phyloP scores from a whole-genome alignment of 2,113 vertebrate species.

The Phainopepla nitens region DNA sequence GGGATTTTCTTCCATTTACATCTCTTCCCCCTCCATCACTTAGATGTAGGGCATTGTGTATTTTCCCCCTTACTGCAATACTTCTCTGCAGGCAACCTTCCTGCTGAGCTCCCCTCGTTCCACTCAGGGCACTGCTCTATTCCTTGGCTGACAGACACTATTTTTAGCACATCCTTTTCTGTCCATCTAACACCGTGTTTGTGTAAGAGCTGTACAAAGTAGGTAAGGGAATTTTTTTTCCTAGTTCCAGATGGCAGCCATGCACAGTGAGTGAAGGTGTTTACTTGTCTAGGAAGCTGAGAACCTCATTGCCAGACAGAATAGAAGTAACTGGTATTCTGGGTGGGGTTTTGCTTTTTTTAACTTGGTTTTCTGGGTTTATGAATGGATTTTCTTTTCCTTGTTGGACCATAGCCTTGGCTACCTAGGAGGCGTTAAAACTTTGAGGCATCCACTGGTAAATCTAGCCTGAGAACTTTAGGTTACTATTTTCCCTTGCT shows the following conservation, averaged over 20 bases:
- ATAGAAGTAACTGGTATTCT: conserved; percentile 32
- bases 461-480: neutral
- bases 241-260: conserved; percentile 35
- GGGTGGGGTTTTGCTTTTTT: conserved; percentile 29
- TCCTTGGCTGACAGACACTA: neutral
- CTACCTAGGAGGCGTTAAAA: neutral
- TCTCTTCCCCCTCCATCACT: neutral
- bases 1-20: neutral
- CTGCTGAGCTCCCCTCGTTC: neutral
- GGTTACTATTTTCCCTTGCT: neutral
- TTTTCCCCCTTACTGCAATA: neutral
- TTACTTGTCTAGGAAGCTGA: conserved; percentile 52
- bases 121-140: neutral
- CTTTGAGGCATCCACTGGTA: neutral
- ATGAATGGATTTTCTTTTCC: conserved; percentile 51
- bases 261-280: conserved; percentile 43
- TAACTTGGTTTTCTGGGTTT: conserved; percentile 31
- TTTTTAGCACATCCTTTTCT: conserved; percentile 60
- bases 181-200: conserved; percentile 41
- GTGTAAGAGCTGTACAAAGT: conserved; percentile 45
- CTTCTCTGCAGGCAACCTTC: neutral
- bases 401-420: neutral
- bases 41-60: neutral
- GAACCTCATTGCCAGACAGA: conserved; percentile 51
- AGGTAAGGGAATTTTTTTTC: conserved; percentile 41